Evolutionary conservation across 1,140 invertebrate species (phyloP).

Genomic region (Drosophila pseudoananassae): DNA sequence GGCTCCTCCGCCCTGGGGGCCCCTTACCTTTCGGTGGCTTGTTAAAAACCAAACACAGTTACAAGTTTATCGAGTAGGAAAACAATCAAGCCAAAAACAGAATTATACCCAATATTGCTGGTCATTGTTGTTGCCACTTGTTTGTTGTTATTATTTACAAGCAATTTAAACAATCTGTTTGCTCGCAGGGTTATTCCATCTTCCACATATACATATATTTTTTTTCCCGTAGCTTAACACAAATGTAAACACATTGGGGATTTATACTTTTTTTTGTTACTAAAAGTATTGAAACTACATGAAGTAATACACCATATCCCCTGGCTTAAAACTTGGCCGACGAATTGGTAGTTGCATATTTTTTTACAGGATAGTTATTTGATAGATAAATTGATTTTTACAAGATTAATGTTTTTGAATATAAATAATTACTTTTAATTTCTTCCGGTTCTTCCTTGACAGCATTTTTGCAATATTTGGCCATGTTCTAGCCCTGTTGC

Average conservation of each 20-base stretch:
- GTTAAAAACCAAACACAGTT: conserved; percentile 62
- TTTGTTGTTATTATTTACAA: conserved; percentile 62
- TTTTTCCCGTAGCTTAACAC: conserved; percentile 46
- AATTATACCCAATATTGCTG: conserved; percentile 49
- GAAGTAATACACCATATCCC: not conserved
- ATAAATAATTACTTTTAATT: conserved; percentile 68
- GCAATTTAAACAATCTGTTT: conserved; percentile 76
- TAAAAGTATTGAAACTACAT: conserved; percentile 12
- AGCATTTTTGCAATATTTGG: not conserved
- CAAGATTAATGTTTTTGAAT: not conserved
- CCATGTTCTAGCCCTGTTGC: conserved; percentile 31
- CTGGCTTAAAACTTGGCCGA: not conserved
- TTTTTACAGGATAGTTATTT: too few relatives aligned
- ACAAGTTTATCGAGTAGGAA: conserved; percentile 53
- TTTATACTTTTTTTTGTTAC: conserved; percentile 33
- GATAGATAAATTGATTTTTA: not conserved
- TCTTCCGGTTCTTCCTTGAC: not conserved
- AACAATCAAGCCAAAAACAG: conserved; percentile 19
- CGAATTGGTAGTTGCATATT: too few relatives aligned
- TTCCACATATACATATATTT: conserved; percentile 18
- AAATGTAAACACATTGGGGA: conserved; percentile 49
- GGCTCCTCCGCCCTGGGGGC: not conserved
- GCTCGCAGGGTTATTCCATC: conserved; percentile 22
- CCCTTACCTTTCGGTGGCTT: conserved; percentile 24
- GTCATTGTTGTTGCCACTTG: conserved; percentile 58